Evolutionary conservation across 2,888 invertebrate species (phyloP).

Genomic region (Yponomeuta plumbellus): DNA sequence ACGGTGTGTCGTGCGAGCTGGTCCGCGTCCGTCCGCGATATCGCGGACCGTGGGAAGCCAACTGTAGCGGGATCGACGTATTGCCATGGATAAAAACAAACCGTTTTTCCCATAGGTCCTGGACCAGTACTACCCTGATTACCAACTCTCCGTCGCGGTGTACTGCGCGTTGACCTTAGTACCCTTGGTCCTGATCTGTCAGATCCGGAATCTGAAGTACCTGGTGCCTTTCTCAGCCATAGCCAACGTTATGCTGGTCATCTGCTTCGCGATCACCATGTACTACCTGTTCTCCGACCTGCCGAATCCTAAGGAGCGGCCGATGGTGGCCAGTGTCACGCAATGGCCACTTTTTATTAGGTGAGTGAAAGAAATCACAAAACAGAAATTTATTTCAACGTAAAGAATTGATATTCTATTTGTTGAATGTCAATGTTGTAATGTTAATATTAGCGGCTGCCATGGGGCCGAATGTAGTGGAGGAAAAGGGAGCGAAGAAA

Average conservation of each 20-base stretch:
- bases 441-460: too few species aligned
- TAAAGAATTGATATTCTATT: too few species aligned
- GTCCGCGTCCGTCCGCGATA: too few species aligned
- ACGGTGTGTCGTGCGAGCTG: too few species aligned
- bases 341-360: conserved; percentile 91
- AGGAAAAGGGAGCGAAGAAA: too few species aligned
- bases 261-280: conserved; percentile 87
- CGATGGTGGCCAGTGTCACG: conserved; percentile 66
- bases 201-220: conserved; percentile 86
- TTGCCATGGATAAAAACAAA: too few species aligned
- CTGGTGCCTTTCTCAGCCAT: conserved; percentile 92
- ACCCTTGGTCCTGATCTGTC: conserved; percentile 82
- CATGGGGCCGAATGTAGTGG: too few species aligned
- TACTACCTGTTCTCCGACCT: conserved; percentile 84
- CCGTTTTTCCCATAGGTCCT: conserved; percentile 59
- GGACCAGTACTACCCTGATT: conserved; percentile 55
- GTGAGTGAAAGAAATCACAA: conserved; percentile 34
- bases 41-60: too few species aligned
- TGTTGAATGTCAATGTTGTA: too few species aligned
- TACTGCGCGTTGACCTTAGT: conserved; percentile 81
- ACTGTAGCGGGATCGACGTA: not conserved
- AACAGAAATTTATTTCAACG: too few species aligned
- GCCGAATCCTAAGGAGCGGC: conserved; percentile 53
- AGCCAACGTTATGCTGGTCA: conserved; percentile 87
- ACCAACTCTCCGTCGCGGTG: conserved; percentile 73